Evolutionary conservation across 2,797 vertebrate species (phyloP).

Genomic region (Squalus acanthias): DNA sequence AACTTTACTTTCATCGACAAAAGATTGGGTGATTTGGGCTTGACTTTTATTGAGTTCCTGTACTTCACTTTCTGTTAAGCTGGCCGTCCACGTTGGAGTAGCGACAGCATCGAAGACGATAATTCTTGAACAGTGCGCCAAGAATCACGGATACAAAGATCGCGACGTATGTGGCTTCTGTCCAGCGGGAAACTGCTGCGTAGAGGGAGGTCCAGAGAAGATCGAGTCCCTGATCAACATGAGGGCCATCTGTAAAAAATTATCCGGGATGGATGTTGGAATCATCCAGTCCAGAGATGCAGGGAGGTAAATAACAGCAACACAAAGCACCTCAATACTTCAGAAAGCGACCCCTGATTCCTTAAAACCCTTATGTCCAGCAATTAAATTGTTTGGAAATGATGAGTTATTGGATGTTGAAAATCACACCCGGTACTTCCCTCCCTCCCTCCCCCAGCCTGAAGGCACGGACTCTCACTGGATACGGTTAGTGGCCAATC

Average conservation of each 20-base stretch:
- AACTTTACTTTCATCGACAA: background rate
- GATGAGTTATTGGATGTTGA: background rate
- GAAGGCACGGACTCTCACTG: background rate
- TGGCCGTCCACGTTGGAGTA: slow-evolving; percentile 69
- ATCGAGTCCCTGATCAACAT: slow-evolving; percentile 66
- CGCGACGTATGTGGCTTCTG: slow-evolving; percentile 62
- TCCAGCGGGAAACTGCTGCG: slow-evolving; percentile 61
- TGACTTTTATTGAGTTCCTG: background rate
- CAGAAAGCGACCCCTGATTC: background rate
- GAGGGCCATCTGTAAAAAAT: slow-evolving; percentile 58
- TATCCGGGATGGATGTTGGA: slow-evolving; percentile 54
- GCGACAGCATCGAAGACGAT: slow-evolving; percentile 57
- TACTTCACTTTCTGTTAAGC: slow-evolving; percentile 49
- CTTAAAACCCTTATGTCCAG: background rate
- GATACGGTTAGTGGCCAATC: background rate
- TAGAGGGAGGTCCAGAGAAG: slow-evolving; percentile 63
- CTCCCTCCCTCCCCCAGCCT: background rate
- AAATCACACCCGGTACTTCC: background rate
- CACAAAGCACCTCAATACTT: background rate
- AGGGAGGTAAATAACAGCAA: slow-evolving; percentile 61
- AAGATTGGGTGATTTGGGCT: background rate
- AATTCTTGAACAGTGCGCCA: slow-evolving; percentile 72
- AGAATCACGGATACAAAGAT: slow-evolving; percentile 70
- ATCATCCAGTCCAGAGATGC: slow-evolving; percentile 69
- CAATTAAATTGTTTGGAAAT: background rate